Base-by-base conservation (phyloP, 1,140 invertebrate species). In the Eueides isabella region DNA sequence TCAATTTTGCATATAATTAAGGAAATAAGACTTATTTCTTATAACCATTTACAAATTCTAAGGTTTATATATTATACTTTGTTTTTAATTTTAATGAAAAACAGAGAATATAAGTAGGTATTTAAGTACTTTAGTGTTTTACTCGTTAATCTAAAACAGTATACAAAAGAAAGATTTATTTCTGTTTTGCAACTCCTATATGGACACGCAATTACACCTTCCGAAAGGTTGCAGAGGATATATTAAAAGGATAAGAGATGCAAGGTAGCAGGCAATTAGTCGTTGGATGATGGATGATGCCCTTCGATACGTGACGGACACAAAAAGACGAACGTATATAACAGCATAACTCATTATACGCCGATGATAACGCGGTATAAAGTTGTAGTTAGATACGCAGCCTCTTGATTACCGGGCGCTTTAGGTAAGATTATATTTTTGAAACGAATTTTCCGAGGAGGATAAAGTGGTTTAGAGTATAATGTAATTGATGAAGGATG, bases 221-320 rank as follows among this genome's bases (percentile, higher is more conserved):
- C 55, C 35, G 63, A 77, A 81, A 86, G 84, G 88, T 87, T 84
- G 81, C 70, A 55, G 83, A 87, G 81, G 87, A 88, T 84, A 86
- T 88, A 89, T 91, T 86, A 90, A 87, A 88, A 86, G 84, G 83
- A 88, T 91, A 88, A 85, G 82, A 85, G 89, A 88, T 87, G 84
- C 83, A 86, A 92, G 88, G 90, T 92, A 92, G 90, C 90, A 84
- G 85, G 90, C 87, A 87, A 92, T 92, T 89, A 92, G 90, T 89
- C 85, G 80, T 78, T 71, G 80, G 84, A 92, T 92, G 90, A 92
- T 92, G 87, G 89, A 91, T 91, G 87, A 85, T 80, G 82, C 84
- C 80, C 79, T 83, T 77, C 76, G 80, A 82, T 85, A 85, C 77
- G 78, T 88, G 88, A 85, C 83, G 85, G 84, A 84, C 85, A 86